phyloP scores from a whole-genome alignment of 2,797 vertebrate genomes.

The Rhadinocentrus ornatus region DNA sequence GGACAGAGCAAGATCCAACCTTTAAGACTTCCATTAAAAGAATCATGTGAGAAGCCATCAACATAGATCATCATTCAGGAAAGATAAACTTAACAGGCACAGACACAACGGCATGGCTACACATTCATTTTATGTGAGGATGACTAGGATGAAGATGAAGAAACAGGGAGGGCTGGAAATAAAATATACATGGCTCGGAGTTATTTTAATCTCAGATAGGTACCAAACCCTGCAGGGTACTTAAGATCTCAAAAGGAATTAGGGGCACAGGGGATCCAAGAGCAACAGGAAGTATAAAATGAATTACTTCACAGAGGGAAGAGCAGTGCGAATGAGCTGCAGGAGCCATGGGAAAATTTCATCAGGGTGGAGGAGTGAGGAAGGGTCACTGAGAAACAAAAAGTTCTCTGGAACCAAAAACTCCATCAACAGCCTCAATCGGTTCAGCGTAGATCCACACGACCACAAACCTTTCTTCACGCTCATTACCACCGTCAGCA shows the following conservation, averaged over 20 bases:
- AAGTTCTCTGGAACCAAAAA: slow-evolving; percentile 23
- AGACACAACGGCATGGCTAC: slow-evolving; percentile 62
- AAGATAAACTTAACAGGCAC: slow-evolving; percentile 51
- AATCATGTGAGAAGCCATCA: slow-evolving; percentile 58
- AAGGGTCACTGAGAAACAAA: slow-evolving; percentile 54
- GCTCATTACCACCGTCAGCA: slow-evolving; percentile 52
- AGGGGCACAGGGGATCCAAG: slow-evolving; percentile 37
- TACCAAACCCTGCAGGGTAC: slow-evolving; percentile 47
- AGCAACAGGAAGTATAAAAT: slow-evolving; percentile 58
- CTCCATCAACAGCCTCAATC: slow-evolving; percentile 62
- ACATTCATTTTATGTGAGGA: slow-evolving; percentile 61
- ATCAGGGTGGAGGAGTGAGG: slow-evolving; percentile 25
- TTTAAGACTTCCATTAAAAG: slow-evolving; percentile 45
- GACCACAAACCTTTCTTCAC: not conserved
- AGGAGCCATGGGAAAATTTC: slow-evolving; percentile 56
- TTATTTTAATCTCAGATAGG: slow-evolving; percentile 55
- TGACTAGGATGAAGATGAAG: slow-evolving; percentile 62
- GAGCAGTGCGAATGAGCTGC: slow-evolving; percentile 52
- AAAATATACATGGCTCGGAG: slow-evolving; percentile 67
- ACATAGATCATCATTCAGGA: slow-evolving; percentile 32
- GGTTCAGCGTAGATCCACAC: slow-evolving; percentile 19
- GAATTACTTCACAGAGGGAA: slow-evolving; percentile 64
- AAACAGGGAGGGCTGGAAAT: slow-evolving; percentile 49
- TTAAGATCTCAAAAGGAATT: slow-evolving; percentile 53
- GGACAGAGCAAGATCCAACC: slow-evolving; percentile 27